Evolutionary conservation across 2,888 invertebrate genomes (phyloP), one percentile per base, ranked within the genome.

Genomic region (Hemithea aestivaria): DNA sequence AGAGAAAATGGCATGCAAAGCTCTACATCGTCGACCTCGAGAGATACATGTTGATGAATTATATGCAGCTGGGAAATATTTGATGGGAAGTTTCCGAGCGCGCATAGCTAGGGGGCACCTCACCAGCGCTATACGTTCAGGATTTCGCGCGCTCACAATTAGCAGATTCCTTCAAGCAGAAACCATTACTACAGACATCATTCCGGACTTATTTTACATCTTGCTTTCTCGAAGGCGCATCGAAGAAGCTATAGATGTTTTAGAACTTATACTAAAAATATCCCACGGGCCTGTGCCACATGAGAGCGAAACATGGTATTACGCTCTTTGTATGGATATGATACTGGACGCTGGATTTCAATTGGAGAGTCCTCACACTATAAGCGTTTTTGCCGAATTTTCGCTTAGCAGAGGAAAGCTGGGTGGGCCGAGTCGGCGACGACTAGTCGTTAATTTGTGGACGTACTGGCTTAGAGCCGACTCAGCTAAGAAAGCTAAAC

Each of bases 311-410:
- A 78, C 74, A 6, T 89, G 89, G 84, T 91, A 90, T 52, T 88
- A 89, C 49, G 88, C 90, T 0, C 73, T 90, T 21, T 89, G 89
- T 45, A 74, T 91, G 36, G 90, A 90, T 35, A 59, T 90, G 51
- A 73, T 89, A 32, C 56, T 91, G 23, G 89, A 92, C 50, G 83
- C 90, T 48, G 87, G 90, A 3, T 85, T 90, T 55, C 73, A 82
- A 37, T 51, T 90, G 29, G 89, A 89, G 58, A 66, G 81, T 1
- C 82, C 87, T 2, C 61, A 74, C 9, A 74, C 72, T 27, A 88
- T 89, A 41, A 74, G 70, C 43, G 57, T 66, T 2, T 88, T 76
- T 40, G 87, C 88, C 1, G 70, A 79, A 27, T 68, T 58, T 51
- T 62, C 71, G 9, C 49, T 81, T 38, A 48, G 55, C 23, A 72